Evolutionary conservation across 2,113 vertebrate species (phyloP).

Genomic region (Engystomops pustulosus): DNA sequence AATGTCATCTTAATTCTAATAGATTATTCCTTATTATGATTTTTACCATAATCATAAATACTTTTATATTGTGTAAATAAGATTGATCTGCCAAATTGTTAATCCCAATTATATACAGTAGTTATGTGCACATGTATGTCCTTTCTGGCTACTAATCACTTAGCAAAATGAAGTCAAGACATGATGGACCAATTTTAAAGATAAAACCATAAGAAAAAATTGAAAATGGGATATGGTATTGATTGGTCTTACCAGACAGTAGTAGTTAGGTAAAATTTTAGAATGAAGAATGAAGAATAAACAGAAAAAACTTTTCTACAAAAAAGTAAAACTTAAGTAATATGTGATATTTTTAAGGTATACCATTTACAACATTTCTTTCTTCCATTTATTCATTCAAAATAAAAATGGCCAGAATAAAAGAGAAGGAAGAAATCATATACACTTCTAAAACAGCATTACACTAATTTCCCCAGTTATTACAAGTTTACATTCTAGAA

Average conservation of each 20-base stretch:
- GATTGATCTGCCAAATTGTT: too few species aligned
- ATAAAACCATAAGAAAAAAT: background rate
- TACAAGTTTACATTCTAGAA: slow-evolving; percentile 78
- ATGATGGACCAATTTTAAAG: slow-evolving; percentile 75
- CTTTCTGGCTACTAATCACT: background rate
- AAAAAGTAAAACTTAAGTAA: background rate
- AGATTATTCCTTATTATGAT: too few species aligned
- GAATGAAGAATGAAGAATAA: slow-evolving; percentile 72
- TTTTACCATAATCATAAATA: too few species aligned
- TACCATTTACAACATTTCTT: slow-evolving; percentile 62
- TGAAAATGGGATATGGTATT: background rate
- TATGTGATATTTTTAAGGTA: slow-evolving; percentile 55
- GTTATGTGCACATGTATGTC: too few species aligned
- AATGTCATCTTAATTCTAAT: too few species aligned
- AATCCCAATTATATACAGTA: too few species aligned
- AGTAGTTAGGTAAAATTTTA: slow-evolving; percentile 74
- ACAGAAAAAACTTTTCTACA: slow-evolving; percentile 77
- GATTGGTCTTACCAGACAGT: slow-evolving; percentile 71
- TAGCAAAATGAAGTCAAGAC: slow-evolving; percentile 19
- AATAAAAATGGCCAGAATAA: slow-evolving; percentile 65
- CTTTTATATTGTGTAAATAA: too few species aligned
- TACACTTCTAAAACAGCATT: slow-evolving; percentile 11
- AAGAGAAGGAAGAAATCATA: slow-evolving; percentile 41
- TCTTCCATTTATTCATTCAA: slow-evolving; percentile 63
- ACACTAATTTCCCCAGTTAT: slow-evolving; percentile 69